These are phyloP conservation scores for Sinopyrophorus schimmeli DNA, from an alignment of 2,888 invertebrate genomes.

Conservation along the genomic window DNA sequence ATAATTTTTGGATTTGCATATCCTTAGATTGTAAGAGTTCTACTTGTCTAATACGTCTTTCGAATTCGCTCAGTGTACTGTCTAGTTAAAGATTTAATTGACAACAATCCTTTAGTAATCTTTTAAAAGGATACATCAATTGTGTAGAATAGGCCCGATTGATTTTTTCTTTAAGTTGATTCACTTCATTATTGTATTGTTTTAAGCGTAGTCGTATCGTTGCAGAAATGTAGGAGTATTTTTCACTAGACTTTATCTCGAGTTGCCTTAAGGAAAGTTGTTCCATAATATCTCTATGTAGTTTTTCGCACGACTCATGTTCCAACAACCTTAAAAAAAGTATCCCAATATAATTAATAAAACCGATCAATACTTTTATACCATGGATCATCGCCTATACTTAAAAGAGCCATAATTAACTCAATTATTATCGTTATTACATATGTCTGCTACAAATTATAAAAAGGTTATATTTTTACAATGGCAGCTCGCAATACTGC, in stretches of 20 bases:
- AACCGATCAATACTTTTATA: slow-evolving; percentile 36
- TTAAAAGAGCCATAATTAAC: slow-evolving; percentile 55
- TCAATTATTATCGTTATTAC: too few relatives aligned
- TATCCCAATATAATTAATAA: slow-evolving; percentile 18
- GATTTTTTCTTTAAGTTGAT: slow-evolving; percentile 62
- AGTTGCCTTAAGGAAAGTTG: slow-evolving; percentile 62
- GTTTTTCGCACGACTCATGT: slow-evolving; percentile 67
- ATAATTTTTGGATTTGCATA: slow-evolving; percentile 60
- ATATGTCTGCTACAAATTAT: too few relatives aligned
- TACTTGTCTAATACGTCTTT: slow-evolving; percentile 63
- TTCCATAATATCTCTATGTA: slow-evolving; percentile 66
- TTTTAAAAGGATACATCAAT: slow-evolving; percentile 52
- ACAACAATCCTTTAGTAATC: background rate
- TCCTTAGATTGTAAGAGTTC: slow-evolving; percentile 65
- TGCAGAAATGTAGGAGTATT: slow-evolving; percentile 63
- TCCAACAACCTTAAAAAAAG: slow-evolving; percentile 65
- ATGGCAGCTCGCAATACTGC: too few relatives aligned
- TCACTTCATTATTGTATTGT: slow-evolving; percentile 64
- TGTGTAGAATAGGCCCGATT: slow-evolving; percentile 55
- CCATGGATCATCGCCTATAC: slow-evolving; percentile 58
- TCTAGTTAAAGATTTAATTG: slow-evolving; percentile 12
- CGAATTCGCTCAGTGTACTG: slow-evolving; percentile 66
- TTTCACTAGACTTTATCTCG: slow-evolving; percentile 58
- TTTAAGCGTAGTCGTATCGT: slow-evolving; percentile 63
- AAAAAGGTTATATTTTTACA: too few relatives aligned